Evolutionary conservation across 1,140 invertebrate genomes (phyloP), one percentile per base, ranked within the genome.

Genomic region (Diuraphis noxia): DNA sequence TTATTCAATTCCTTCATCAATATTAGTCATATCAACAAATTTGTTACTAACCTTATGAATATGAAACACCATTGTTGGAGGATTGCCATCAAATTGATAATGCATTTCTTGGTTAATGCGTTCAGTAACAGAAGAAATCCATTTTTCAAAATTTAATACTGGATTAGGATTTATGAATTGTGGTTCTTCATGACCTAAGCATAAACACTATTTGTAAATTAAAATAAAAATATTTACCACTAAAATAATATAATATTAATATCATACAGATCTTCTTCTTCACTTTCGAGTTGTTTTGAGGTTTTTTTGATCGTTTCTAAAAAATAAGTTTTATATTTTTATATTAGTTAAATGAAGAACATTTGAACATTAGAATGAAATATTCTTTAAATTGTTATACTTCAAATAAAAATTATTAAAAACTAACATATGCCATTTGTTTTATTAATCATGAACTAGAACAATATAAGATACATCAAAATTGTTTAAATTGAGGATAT

Each of bases 21-120:
- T 23, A 46, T 46, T 17, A 46, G 9, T 46, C 21, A 79, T 23
- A 38, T 23, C 8, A 38, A 81, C 4, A 17, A 41, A n/a, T 82
- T 3, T 9, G 36, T 34, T 63, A 88, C 52, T 82, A 30, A 91
- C 89, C 49, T 91, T 91, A 9, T 96, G 96, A 77, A 96, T 95
- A 93, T 96, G 96, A 93, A 97, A 97, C 46, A 96, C 95, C 43
- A 97, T 93, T 0, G 96, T 95, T 46, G 96, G 96, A 17, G 96
- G 96, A 93, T 95, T 92, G 92, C 96, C 96, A 93, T 95, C 94
- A 93, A 96, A 96, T 92, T 96, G 96, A 93, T 96, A 97, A 94
- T 97, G 96, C 96, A 97, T 97, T 9, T 96, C 95, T 93, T 96
- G 95, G 94, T 97, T 97, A 88, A 97, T 96, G 90, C 96, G 94